A percentile compares a stretch with the other conserved stretches of the same genome.
phyloP scores from a whole-genome alignment of 2,797 vertebrate genomes.

The Ambastaia sidthimunki region DNA sequence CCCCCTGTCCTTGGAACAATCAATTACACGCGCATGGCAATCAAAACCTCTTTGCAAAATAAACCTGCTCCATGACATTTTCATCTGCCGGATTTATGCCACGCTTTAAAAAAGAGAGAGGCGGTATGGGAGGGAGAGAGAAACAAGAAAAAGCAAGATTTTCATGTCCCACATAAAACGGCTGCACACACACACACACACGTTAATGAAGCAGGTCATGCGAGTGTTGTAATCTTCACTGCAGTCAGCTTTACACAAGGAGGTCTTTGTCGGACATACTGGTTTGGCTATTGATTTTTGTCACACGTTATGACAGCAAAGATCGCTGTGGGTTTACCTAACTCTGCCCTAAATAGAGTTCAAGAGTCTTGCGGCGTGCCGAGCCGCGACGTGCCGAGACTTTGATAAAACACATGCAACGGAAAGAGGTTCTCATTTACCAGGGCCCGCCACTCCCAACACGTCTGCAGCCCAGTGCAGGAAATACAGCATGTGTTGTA shows the following conservation, averaged over 20 bases:
- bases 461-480: conserved; percentile 26
- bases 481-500: conserved; percentile 18
- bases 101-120: conserved; percentile 60
- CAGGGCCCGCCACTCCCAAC: conserved; percentile 36
- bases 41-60: conserved; percentile 88
- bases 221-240: conserved; percentile 61
- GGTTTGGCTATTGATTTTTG: conserved; percentile 61
- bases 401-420: conserved; percentile 55
- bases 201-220: conserved; percentile 69
- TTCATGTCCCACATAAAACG: conserved; percentile 55
- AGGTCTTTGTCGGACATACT: conserved; percentile 51
- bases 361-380: conserved; percentile 54
- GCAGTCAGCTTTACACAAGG: conserved; percentile 23
- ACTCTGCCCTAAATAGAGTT: conserved; percentile 59
- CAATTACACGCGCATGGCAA: conserved; percentile 85
- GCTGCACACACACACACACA: conserved; percentile 25
- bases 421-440: conserved; percentile 50
- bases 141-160: conserved; percentile 50
- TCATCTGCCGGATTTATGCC: conserved; percentile 85
- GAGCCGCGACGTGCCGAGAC: conserved; percentile 47
- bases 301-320: conserved; percentile 57
- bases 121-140: conserved; percentile 32
- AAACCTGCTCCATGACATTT: conserved; percentile 87
- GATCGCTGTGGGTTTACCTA: conserved; percentile 58
- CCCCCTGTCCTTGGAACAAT: conserved; percentile 88